These are phyloP conservation scores for Erynnis tages DNA, from an alignment of 2,888 invertebrate species.

Conservation along the genomic window DNA sequence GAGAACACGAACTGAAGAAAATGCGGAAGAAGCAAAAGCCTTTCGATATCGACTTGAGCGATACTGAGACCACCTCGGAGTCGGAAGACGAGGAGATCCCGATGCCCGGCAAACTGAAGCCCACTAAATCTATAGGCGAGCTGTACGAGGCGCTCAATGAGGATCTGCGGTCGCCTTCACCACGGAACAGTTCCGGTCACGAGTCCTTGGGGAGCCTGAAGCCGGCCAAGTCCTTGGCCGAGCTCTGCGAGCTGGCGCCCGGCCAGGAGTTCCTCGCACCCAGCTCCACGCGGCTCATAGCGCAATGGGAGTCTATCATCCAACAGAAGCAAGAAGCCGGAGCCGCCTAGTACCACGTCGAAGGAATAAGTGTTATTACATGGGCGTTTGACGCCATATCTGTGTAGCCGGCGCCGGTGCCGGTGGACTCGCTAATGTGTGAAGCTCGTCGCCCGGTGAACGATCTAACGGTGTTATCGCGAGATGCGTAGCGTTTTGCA, in stretches of 20 bases:
- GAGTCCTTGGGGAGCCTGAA: conserved; percentile 79
- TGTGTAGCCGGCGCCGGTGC: conserved; percentile 23
- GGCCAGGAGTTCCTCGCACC: conserved; percentile 84
- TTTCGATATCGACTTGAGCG: conserved; percentile 84
- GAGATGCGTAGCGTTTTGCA: conserved; percentile 27
- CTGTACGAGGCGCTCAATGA: conserved; percentile 82
- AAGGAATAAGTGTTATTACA: conserved; percentile 26
- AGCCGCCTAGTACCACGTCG: conserved; percentile 57
- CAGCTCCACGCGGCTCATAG: conserved; percentile 87
- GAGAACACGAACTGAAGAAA: conserved; percentile 90
- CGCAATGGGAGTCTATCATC: conserved; percentile 91
- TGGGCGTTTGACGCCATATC: conserved; percentile 33
- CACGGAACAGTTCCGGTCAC: conserved; percentile 67
- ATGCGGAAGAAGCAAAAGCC: conserved; percentile 83
- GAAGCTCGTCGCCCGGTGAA: conserved; percentile 36
- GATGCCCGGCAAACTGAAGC: conserved; percentile 82
- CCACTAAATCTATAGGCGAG: conserved; percentile 85
- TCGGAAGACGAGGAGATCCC: conserved; percentile 83
- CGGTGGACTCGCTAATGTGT: conserved; percentile 30
- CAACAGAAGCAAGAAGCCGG: conserved; percentile 83
- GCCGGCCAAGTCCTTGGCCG: conserved; percentile 85
- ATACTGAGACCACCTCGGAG: conserved; percentile 80
- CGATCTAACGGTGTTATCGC: conserved; percentile 32
- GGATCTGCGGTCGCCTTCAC: conserved; percentile 71
- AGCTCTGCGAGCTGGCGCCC: conserved; percentile 84